phyloP scores from a whole-genome alignment of 2,113 vertebrate species.

The Tragulus kanchil region DNA sequence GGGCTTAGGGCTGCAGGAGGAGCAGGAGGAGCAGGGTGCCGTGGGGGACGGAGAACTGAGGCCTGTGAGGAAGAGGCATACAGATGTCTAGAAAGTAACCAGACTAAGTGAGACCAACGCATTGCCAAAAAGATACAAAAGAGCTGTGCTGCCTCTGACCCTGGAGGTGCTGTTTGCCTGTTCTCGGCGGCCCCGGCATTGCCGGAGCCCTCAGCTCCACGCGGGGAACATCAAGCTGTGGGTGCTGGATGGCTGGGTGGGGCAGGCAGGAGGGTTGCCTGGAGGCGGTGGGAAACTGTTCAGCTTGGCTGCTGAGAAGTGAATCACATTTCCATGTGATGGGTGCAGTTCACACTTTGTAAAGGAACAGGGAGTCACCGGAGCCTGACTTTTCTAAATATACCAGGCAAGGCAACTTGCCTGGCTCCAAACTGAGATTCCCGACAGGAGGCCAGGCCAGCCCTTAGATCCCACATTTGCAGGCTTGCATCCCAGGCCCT shows the following conservation, averaged over 20 bases:
- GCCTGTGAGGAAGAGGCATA: neutral
- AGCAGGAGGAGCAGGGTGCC: neutral
- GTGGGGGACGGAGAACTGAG: neutral
- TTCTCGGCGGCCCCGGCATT: accelerated
- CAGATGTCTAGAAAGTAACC: neutral
- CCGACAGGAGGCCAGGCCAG: slow-evolving; percentile 39
- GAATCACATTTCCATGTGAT: slow-evolving; percentile 81
- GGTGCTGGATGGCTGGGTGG: neutral
- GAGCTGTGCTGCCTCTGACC: neutral
- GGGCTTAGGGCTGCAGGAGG: neutral
- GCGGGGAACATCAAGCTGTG: accelerated
- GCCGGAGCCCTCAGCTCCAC: neutral
- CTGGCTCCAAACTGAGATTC: slow-evolving; percentile 41
- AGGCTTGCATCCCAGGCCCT: neutral
- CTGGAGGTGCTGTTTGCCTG: neutral
- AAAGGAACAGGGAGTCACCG: slow-evolving; percentile 71
- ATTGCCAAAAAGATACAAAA: neutral
- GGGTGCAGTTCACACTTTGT: slow-evolving; percentile 79
- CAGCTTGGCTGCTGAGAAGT: slow-evolving; percentile 69
- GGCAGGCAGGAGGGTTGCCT: neutral
- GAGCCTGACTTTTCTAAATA: slow-evolving; percentile 84
- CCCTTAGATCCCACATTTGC: neutral
- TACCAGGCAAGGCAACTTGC: slow-evolving; percentile 65
- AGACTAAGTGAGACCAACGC: neutral
- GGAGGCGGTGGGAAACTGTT: slow-evolving; percentile 66